phyloP scores from a whole-genome alignment of 2,888 invertebrate genomes.

The Leptopilina myrica region DNA sequence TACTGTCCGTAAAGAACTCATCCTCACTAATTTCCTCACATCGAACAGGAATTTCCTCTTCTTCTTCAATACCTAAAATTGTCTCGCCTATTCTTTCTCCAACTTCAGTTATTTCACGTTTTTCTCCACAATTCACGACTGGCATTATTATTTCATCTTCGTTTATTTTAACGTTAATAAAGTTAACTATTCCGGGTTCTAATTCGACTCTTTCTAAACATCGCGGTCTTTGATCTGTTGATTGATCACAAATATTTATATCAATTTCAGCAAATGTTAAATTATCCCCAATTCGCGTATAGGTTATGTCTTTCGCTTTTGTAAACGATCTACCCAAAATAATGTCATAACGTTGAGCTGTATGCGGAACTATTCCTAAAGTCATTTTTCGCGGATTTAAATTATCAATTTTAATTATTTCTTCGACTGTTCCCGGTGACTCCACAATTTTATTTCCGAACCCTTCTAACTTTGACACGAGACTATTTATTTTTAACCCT shows the following conservation, averaged over 20 bases:
- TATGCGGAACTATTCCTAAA: constrained; percentile 43
- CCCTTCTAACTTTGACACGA: constrained; percentile 1
- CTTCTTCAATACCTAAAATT: background rate
- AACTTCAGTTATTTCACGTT: background rate
- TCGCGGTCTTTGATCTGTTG: background rate
- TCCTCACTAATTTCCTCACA: background rate
- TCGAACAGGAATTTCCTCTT: background rate
- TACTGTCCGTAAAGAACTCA: background rate
- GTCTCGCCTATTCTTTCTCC: background rate
- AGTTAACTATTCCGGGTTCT: constrained; percentile 17
- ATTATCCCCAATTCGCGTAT: constrained; percentile 32
- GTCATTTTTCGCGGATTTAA: constrained; percentile 15
- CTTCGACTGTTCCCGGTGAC: constrained; percentile 34
- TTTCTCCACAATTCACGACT: background rate
- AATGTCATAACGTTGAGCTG: constrained; percentile 18
- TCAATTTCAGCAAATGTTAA: constrained; percentile 40
- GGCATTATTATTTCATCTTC: background rate
- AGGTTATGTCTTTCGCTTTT: constrained; percentile 22
- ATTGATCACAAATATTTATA: background rate
- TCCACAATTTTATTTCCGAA: constrained; percentile 24
- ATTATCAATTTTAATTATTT: constrained; percentile 25
- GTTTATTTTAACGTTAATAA: background rate
- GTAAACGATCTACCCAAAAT: constrained; percentile 35
- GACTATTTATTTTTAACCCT: constrained; percentile 3
- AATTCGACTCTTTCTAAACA: constrained; percentile 26